phyloP scores from a whole-genome alignment of 2,113 vertebrate species.

The Meleagris gallopavo region DNA sequence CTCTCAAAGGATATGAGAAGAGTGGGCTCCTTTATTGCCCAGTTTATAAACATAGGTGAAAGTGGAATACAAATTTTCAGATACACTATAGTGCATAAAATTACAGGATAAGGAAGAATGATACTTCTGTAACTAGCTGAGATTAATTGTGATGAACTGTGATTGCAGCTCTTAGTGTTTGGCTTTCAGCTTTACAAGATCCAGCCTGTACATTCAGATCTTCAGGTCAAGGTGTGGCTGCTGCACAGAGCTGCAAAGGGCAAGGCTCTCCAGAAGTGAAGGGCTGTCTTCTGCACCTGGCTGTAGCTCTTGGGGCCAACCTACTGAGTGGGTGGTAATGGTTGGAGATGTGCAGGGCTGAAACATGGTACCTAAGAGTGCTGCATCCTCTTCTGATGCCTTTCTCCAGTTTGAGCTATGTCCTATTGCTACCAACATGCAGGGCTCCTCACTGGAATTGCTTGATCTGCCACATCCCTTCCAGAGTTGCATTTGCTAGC shows the following conservation, averaged over 20 bases:
- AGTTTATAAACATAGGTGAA: not conserved
- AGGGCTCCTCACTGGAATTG: not conserved
- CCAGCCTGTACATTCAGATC: not conserved
- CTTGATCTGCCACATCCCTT: not conserved
- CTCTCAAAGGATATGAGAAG: not conserved
- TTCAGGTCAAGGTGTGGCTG: not conserved
- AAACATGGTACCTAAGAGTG: not conserved
- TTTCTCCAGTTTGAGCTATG: not conserved
- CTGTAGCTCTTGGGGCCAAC: not conserved
- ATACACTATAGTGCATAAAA: not conserved
- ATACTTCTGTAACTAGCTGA: not conserved
- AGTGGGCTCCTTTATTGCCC: not conserved
- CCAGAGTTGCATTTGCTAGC: not conserved
- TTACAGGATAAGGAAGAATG: not conserved
- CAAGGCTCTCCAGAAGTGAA: not conserved
- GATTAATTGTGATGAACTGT: not conserved
- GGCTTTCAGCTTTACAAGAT: not conserved
- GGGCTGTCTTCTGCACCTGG: not conserved
- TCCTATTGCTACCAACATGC: not conserved
- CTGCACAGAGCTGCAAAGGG: not conserved
- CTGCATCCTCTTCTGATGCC: not conserved
- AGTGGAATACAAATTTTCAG: not conserved
- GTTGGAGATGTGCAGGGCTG: not conserved
- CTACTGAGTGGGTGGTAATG: fast-evolving
- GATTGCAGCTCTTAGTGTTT: not conserved